Evolutionary conservation across 1,140 invertebrate genomes (phyloP), one percentile per base, ranked within the genome.

Genomic region (Macrostomum lignano): DNA sequence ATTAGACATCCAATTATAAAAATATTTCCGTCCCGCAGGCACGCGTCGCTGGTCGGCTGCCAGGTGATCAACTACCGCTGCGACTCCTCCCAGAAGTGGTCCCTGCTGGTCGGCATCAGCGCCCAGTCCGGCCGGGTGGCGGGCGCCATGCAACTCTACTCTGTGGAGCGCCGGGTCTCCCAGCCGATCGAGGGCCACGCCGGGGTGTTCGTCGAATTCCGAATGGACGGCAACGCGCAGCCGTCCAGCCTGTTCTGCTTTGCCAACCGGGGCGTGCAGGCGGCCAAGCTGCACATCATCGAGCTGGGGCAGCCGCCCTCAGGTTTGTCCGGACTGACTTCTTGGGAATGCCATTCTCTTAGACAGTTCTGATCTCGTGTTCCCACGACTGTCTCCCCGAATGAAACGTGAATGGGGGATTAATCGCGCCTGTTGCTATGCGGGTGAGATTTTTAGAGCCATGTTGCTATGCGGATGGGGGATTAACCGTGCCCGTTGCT

Each of bases 131-230:
- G 78, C 49, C 69, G 88, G 38, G 88, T 98, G 2, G 81, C 86
- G 20, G 91, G 91, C 25, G 79, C 79, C 0, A 96, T 98, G 88
- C 91, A 98, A 55, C 60, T 98, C 31, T 98, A 96, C 50, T 94
- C 84, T 0, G 81, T 93, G 11, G 86, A 96, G 51, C 66, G n/a
- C 82, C 76, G 26, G 19, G 32, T 33, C 6, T 25, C 11, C 13
- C 91, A 98, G 51, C 84, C 86, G 0, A 96, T 98, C 49, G 88
- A 96, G 61, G 91, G 86, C 2, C 91, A 98, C 55, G 88, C 91
- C 2, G 88, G 88, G 9, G 78, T 84, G 7, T 98, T 98, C 60
- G 74, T 81, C 17, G 73, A 75, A 40, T 88, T 93, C 52, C 91
- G 91, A 61, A 68, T 86, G 56, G 84, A 94, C 45, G 79, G 76